Percentiles rank a stretch among this genome's conserved stretches.
Evolutionary conservation across 2,888 invertebrate species (phyloP).

Genomic region (Silvanus unidentatus): DNA sequence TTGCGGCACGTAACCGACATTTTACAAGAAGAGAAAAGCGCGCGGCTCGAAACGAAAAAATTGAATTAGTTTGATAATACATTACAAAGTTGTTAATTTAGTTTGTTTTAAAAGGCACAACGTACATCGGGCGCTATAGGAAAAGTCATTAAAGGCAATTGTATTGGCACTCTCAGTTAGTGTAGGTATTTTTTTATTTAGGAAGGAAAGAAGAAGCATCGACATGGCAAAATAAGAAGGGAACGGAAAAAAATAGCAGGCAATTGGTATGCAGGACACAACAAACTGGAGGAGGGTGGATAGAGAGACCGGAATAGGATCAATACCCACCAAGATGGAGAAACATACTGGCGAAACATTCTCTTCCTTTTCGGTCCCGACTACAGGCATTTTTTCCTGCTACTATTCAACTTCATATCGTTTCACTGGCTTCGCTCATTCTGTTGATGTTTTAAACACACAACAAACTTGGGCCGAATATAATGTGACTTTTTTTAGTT

Average conservation of each 20-base stretch:
- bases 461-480: too few relatives aligned
- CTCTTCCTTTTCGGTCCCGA: constrained; percentile 27
- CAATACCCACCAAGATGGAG: constrained; percentile 47
- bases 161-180: constrained; percentile 39
- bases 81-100: constrained; percentile 11
- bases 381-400: not conserved
- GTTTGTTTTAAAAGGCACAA: constrained; percentile 6
- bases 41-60: too few relatives aligned
- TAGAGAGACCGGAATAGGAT: constrained; percentile 49
- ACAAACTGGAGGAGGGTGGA: constrained; percentile 45
- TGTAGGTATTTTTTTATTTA: constrained; percentile 44
- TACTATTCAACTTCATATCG: not conserved
- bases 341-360: constrained; percentile 43
- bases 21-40: too few relatives aligned
- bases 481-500: too few relatives aligned
- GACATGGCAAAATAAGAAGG: constrained; percentile 31
- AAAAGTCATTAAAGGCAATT: constrained; percentile 42
- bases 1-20: too few relatives aligned
- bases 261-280: constrained; percentile 60
- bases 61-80: not conserved
- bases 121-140: constrained; percentile 2
- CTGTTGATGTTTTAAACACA: too few relatives aligned
- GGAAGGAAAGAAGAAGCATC: constrained; percentile 31
- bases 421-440: too few relatives aligned
- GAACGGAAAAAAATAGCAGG: constrained; percentile 50